Percentiles rank a stretch among this genome's conserved stretches.
These are phyloP conservation scores for Tenthredo notha DNA, from an alignment of 2,888 invertebrate genomes.

Conservation along the genomic window DNA sequence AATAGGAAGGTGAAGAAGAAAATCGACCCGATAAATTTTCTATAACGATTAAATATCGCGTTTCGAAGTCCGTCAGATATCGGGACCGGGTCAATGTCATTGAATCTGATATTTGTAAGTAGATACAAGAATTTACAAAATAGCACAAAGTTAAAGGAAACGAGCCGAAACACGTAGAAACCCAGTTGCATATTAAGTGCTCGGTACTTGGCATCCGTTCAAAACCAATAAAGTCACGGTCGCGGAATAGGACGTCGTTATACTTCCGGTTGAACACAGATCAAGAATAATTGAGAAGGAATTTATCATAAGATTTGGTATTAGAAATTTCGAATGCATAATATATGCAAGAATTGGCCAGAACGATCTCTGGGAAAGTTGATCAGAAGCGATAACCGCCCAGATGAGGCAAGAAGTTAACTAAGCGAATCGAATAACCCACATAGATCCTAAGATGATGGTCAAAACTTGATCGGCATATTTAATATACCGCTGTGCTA, in stretches of 20 bases:
- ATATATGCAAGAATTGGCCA: constrained; percentile 49
- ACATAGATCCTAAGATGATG: constrained; percentile 22
- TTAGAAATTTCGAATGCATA: constrained; percentile 51
- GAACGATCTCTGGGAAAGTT: constrained; percentile 49
- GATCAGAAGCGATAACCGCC: constrained; percentile 27
- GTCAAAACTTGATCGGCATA: neutral
- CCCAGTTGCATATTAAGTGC: constrained; percentile 37
- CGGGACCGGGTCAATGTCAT: constrained; percentile 20
- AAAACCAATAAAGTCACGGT: constrained; percentile 28
- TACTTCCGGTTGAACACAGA: constrained; percentile 9
- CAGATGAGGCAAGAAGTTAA: constrained; percentile 45
- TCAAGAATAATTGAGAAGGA: neutral
- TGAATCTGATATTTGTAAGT: neutral
- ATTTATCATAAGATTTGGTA: neutral
- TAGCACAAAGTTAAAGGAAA: constrained; percentile 35
- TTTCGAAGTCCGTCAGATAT: neutral
- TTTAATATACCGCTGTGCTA: neutral
- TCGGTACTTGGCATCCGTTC: constrained; percentile 14
- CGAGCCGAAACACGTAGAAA: constrained; percentile 1
- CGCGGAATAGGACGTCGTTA: neutral
- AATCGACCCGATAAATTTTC: neutral
- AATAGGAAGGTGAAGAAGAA: neutral
- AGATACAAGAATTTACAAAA: constrained; percentile 8
- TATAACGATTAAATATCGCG: neutral
- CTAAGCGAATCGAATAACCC: constrained; percentile 39